Evolutionary conservation across 2,888 invertebrate species (phyloP), one percentile per base, ranked within the genome.

Genomic region (Caenorhabditis sp.): DNA sequence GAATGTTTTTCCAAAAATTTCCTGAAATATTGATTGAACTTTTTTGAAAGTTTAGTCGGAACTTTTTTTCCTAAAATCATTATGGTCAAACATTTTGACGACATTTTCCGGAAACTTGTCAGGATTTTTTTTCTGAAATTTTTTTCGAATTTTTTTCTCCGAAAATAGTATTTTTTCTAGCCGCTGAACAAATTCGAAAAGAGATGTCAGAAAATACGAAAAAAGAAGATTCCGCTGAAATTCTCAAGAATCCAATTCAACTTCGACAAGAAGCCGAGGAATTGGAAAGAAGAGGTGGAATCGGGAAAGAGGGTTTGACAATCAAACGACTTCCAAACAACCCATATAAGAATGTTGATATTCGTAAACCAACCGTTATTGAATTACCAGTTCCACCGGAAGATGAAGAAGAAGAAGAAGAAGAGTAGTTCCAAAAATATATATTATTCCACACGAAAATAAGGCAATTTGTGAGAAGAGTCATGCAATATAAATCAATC

Each of bases 321-420:
- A 57, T 74, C 19, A 58, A 63, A 36, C 43, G 76, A 31, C 59
- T 77, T 23, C 77, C 79, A 0, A 79, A 79, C 26, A 79, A 79
- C 26, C 79, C 79, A 6, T 79, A 65, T 55, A 49, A 53, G 1
- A 10, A 59, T 14, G 23, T 79, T 23, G 71, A 77, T 61, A 69
- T 79, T 31, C 36, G 68, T 12, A 66, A 79, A 49, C 77, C 79
- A 3, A 79, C 74, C 0, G 65, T 79, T 3, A 14, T 79, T 5
- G 37, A 59, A 6, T 36, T 79, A 14, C 79, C 79, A 0, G 59
- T 77, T 8, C 79, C 79, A 6, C 76, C 76, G 10, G 58, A 36
- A 36, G 37, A 31, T 37, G 36, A 58, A n/a, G 23, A 43, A 43
- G 5, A 43, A 17, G 8, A 10, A 43, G 17, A 51, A 21, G 21